Evolutionary conservation across 2,888 invertebrate genomes (phyloP), one percentile per base, ranked within the genome.

Genomic region (Leptinotarsa rubiginosa): DNA sequence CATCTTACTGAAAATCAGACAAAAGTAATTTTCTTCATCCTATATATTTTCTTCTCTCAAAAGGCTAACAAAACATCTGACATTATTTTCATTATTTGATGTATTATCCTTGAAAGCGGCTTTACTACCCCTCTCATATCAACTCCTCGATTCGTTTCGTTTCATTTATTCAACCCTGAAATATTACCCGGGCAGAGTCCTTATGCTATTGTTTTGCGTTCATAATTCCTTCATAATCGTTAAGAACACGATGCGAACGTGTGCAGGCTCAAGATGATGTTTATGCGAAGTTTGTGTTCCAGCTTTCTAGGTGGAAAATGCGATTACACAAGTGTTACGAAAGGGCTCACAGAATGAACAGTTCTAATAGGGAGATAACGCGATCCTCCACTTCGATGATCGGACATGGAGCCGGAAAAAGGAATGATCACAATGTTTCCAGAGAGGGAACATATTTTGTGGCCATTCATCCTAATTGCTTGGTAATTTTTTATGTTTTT

Each of bases 261-360:
- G 59, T 59, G 25, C 59, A 59, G 5, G 59, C 59, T 59, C 59
- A 59, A 20, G 59, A 59, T 59, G 59, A 59, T 59, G 59, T 13
- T 59, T 59, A 25, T 59, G 22, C 59, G 22, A 59, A 18, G 59
- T 59, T 59, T 59, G 25, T 59, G 59, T 59, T 59, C 25, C 59
- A 25, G 59, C 59, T 59, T 59, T 59, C 59, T 15, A 59, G 25
- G 59, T 25, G 59, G 59, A 59, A 59, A 59, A 59, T 59, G 22
- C 25, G 59, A 59, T 59, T 59, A 59, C 59, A 25, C 22, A 59
- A 59, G 59, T 22, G 59, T 59, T 25, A 59, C 52, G 52, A 18
- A 59, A 16, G 59, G 15, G 22, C 59, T 59, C 25, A 25, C 13
- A 59, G 25, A 20, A 59, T 59, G 16, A 59, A 59, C 59, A 59